Conservation (phyloP, 2,113 vertebrate genomes). For the Cheilinus undulatus region DNA sequence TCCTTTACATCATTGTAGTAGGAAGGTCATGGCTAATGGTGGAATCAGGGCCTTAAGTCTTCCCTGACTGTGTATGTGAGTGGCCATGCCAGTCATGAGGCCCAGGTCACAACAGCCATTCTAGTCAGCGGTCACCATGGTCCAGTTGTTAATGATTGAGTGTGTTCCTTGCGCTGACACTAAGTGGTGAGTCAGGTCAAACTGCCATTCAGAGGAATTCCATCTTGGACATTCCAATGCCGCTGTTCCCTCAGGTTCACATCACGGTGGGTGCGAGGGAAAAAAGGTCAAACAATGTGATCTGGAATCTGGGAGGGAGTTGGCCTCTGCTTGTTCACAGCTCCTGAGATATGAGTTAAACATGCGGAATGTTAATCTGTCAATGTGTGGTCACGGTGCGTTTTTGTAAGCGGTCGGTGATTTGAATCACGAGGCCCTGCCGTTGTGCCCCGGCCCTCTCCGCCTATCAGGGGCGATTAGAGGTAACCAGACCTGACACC, state of each 20-base stretch:
- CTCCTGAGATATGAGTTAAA: slow-evolving; percentile 81
- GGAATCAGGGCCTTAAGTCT: slow-evolving; percentile 32
- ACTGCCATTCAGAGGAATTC: slow-evolving; percentile 78
- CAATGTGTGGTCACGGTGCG: slow-evolving; percentile 83
- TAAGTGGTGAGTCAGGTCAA: slow-evolving; percentile 82
- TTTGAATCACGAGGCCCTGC: slow-evolving; percentile 81
- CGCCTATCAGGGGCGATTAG: slow-evolving; percentile 78
- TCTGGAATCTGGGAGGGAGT: slow-evolving; percentile 69
- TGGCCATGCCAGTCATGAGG: slow-evolving; percentile 62
- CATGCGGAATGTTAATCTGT: slow-evolving; percentile 85
- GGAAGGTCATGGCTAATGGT: slow-evolving; percentile 57
- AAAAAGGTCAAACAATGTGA: slow-evolving; percentile 75
- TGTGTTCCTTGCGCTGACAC: slow-evolving; percentile 73
- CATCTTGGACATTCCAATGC: slow-evolving; percentile 75
- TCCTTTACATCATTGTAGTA: slow-evolving; percentile 32
- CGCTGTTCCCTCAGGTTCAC: slow-evolving; percentile 73
- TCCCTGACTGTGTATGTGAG: slow-evolving; percentile 54
- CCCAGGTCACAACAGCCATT: slow-evolving; percentile 71
- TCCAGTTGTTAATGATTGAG: slow-evolving; percentile 76
- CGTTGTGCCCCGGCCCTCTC: slow-evolving; percentile 66
- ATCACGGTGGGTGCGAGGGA: slow-evolving; percentile 54
- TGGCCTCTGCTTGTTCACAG: slow-evolving; percentile 58
- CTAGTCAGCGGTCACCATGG: slow-evolving; percentile 70
- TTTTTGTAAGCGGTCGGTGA: slow-evolving; percentile 74
- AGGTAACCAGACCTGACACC: slow-evolving; percentile 81